Percentiles rank a stretch among this genome's conserved stretches.
These are phyloP conservation scores for Babyrousa celebensis DNA, from an alignment of 2,797 vertebrate species.

Conservation along the genomic window DNA sequence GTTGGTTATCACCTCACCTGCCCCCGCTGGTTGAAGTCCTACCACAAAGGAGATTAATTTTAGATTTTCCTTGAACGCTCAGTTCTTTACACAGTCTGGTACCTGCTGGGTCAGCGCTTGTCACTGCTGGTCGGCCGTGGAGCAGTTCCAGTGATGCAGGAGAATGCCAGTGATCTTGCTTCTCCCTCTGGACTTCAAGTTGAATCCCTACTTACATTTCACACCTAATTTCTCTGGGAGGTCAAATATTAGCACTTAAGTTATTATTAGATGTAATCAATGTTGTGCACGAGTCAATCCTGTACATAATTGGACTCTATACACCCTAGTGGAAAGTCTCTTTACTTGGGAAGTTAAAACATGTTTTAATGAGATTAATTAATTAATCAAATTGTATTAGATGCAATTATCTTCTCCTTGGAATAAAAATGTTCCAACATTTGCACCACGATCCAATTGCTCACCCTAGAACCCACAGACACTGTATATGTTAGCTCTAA, in stretches of 20 bases:
- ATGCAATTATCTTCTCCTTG: background rate
- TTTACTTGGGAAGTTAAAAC: slow-evolving; percentile 1
- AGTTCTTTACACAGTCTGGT: accelerated
- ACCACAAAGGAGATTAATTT: background rate
- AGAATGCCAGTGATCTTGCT: accelerated
- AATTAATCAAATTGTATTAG: background rate
- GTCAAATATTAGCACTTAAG: background rate
- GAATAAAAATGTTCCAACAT: background rate
- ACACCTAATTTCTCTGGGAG: background rate
- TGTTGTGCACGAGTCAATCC: accelerated
- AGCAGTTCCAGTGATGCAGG: no score
- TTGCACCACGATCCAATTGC: accelerated
- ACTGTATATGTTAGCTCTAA: background rate
- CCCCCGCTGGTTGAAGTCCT: background rate
- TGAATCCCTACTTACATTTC: no score
- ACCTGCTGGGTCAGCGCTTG: accelerated
- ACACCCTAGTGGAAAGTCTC: background rate
- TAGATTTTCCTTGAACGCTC: background rate
- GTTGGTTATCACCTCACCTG: accelerated
- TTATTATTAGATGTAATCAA: background rate
- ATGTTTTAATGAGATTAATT: background rate
- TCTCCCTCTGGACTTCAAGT: accelerated
- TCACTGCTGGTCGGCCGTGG: accelerated
- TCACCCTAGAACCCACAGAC: background rate
- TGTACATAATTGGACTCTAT: background rate